Conservation (phyloP, 2,113 vertebrate genomes). For the Thalassarche chlororhynchos region DNA sequence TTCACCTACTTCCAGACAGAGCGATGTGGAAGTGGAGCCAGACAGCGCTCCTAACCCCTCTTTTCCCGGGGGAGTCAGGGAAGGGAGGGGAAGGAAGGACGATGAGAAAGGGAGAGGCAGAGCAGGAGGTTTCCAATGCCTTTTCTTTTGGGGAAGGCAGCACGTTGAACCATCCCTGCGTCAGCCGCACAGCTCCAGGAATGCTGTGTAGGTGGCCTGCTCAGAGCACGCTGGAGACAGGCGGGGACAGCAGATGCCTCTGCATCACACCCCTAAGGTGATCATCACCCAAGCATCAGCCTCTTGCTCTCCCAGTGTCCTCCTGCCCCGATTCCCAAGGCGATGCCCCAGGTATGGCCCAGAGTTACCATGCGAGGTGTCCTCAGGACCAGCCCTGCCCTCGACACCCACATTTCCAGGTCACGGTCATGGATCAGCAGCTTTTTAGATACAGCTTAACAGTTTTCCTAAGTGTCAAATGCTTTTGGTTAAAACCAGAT, state of each 20-base stretch:
- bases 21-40: background rate
- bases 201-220: background rate
- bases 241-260: background rate
- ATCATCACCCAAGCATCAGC: background rate
- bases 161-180: fast-evolving
- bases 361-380: fast-evolving
- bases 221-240: background rate
- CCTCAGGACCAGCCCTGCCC: background rate
- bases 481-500: background rate
- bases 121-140: background rate
- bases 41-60: background rate
- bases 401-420: background rate
- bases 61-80: fast-evolving
- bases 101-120: background rate
- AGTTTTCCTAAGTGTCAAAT: too few species aligned
- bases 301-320: background rate
- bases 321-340: background rate
- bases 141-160: background rate
- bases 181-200: background rate
- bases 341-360: background rate
- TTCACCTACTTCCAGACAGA: background rate
- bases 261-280: fast-evolving
- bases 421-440: fast-evolving
- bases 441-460: background rate
- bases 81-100: background rate